Evolutionary conservation across 2,797 vertebrate species (phyloP).

Genomic region (Cossypha polioptera): DNA sequence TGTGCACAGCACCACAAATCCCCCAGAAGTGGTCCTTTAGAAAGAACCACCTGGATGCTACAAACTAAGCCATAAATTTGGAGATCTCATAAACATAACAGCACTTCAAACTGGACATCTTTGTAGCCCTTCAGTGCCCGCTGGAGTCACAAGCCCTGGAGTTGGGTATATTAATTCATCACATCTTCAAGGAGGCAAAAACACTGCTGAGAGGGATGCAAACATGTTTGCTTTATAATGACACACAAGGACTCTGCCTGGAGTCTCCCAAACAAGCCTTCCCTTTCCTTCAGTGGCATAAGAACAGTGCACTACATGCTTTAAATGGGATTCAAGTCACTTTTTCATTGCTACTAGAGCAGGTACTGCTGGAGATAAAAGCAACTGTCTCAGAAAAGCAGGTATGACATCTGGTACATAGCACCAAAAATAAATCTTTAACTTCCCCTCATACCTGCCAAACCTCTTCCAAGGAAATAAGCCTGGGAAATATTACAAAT

Average conservation of each 20-base stretch:
- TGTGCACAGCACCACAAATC: not conserved
- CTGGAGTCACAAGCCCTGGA: not conserved
- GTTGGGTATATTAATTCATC: not conserved
- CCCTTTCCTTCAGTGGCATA: slow-evolving; percentile 29
- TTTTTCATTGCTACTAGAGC: slow-evolving; percentile 56
- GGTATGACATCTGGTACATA: slow-evolving; percentile 67
- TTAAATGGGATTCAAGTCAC: slow-evolving; percentile 61
- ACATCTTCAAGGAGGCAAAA: not conserved
- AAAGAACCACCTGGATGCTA: not conserved
- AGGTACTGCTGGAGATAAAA: slow-evolving; percentile 68
- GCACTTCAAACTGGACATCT: not conserved
- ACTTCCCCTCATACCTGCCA: slow-evolving; percentile 69
- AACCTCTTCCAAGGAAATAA: slow-evolving; percentile 58
- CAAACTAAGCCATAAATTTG: not conserved
- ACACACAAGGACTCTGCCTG: slow-evolving; percentile 16
- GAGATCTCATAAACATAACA: not conserved
- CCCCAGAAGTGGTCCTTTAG: not conserved
- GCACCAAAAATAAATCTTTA: slow-evolving; percentile 73
- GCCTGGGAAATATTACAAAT: slow-evolving; percentile 58
- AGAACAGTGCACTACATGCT: slow-evolving; percentile 45
- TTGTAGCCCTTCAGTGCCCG: not conserved
- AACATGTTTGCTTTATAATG: slow-evolving; percentile 34
- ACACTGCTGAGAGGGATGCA: not conserved
- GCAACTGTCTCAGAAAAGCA: slow-evolving; percentile 65
- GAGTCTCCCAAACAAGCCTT: slow-evolving; percentile 52